Evolutionary conservation across 2,797 vertebrate species (phyloP).

Genomic region (Garrulus glandarius): DNA sequence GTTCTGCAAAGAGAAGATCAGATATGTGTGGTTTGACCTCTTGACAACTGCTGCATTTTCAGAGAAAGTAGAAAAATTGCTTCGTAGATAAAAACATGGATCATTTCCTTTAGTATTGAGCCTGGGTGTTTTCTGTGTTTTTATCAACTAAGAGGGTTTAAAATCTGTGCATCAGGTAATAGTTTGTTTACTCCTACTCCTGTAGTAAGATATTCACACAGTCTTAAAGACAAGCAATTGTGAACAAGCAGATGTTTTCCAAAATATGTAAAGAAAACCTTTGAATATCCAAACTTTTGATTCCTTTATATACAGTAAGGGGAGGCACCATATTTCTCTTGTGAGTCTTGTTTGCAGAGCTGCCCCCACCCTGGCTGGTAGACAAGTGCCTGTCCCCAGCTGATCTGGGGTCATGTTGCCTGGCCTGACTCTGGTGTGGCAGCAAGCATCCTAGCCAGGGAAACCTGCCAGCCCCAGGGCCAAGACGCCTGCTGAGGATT

Average conservation of each 20-base stretch:
- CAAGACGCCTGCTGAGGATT: not conserved
- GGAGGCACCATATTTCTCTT: not conserved
- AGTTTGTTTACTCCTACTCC: not conserved
- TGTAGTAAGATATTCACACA: not conserved
- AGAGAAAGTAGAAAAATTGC: not conserved
- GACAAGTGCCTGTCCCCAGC: not conserved
- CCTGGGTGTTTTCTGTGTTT: not conserved
- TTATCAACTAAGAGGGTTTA: not conserved
- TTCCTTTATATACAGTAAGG: not conserved
- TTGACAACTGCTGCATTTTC: not conserved
- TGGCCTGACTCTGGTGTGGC: accelerated
- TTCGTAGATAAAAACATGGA: not conserved
- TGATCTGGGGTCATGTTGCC: not conserved
- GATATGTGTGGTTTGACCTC: not conserved
- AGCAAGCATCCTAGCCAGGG: accelerated
- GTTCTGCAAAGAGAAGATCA: not conserved
- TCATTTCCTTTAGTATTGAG: not conserved
- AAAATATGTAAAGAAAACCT: not conserved
- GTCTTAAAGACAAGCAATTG: not conserved
- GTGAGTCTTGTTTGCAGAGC: not conserved
- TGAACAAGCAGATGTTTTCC: not conserved
- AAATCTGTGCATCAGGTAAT: not conserved
- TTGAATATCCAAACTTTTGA: not conserved
- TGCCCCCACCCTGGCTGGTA: not conserved
- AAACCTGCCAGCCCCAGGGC: not conserved